Evolutionary conservation across 30 jellyfish, hydroid and myxozoan genomes (phyloP).

Genomic region (Turritopsis rubra): DNA sequence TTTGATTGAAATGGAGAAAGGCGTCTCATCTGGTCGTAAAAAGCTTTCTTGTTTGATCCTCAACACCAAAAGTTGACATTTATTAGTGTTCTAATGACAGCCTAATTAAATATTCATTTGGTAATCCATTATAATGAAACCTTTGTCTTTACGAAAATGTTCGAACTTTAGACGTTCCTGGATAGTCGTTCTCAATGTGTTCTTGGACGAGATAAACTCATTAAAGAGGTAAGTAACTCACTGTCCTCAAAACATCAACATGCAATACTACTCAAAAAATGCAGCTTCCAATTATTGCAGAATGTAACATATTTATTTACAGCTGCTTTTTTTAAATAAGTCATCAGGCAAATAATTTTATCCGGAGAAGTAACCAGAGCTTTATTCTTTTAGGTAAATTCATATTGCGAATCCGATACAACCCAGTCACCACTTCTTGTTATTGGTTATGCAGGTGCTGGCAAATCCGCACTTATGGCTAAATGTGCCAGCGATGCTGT

Average conservation of each 20-base stretch:
- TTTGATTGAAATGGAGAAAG: too few species aligned
- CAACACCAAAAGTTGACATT: too few species aligned
- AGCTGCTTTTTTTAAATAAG: background rate
- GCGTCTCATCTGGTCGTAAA: too few species aligned
- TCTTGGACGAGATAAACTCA: constrained; percentile 83
- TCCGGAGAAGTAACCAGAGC: background rate
- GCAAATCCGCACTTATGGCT: constrained; percentile 98
- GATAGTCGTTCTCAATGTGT: constrained; percentile 98
- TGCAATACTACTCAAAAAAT: too few species aligned
- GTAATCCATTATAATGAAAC: too few species aligned
- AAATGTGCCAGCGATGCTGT: constrained; percentile 86
- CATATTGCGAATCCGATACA: constrained; percentile 34
- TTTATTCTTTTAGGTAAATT: constrained; percentile 31
- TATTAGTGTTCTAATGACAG: too few species aligned
- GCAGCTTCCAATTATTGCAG: too few species aligned
- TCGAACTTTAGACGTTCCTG: constrained; percentile 64
- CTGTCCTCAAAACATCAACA: too few species aligned
- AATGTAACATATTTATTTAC: too few species aligned
- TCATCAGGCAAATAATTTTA: background rate
- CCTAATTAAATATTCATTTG: too few species aligned
- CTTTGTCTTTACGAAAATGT: too few species aligned
- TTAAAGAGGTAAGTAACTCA: constrained; percentile 44
- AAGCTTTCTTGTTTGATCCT: too few species aligned
- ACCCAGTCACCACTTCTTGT: constrained; percentile 62
- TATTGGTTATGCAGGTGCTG: constrained; percentile 98